Evolutionary conservation across 2,797 vertebrate species (phyloP), one percentile per base, ranked within the genome.

Genomic region (Semaprochilodus insignis): DNA sequence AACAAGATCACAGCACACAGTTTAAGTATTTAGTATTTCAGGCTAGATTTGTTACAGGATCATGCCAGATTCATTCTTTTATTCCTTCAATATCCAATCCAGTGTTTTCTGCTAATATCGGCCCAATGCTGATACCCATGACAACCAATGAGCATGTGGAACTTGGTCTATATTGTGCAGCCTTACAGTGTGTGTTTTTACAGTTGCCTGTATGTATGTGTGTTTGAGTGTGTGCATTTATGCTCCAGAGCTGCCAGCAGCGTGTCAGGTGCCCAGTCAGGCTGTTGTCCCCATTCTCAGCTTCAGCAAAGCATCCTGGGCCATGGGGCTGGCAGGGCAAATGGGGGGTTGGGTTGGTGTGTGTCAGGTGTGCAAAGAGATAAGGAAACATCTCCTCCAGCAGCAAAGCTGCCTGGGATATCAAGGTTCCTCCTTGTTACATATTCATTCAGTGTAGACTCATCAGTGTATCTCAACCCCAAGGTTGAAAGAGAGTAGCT

Each of bases 321-420:
- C 6, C 59, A 16, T 51, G 40, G 52, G 8, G 52, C 31, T 65
- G 63, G 63, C 63, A 65, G 48, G 44, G 71, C 67, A 70, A 44
- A 31, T 40, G 54, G 17, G 31, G 25, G 78, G 78, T 3, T 34
- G 54, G 72, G 66, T 13, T 69, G 36, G 7, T 57, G 52, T 63
- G 69, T 57, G 71, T 80, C 69, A 52, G 27, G 80, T 82, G 65
- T 48, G 74, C 51, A 59, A 67, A 63, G 55, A 82, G 82, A 86
- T 83, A 81, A 81, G 79, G 63, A 57, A 34, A 52, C 55, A 44
- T 76, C 51, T 76, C 25, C 44, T 67, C 17, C 23, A 40, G 71
- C 7, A 62, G 74, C 69, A 81, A 72, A 75, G 81, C 67, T 80
- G n/a, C 57, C 79, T 85, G 83, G 74, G 83, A 85, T 66, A 74